These are phyloP conservation scores for Ormyrus rosae DNA, from an alignment of 2,888 invertebrate genomes.

Conservation along the genomic window DNA sequence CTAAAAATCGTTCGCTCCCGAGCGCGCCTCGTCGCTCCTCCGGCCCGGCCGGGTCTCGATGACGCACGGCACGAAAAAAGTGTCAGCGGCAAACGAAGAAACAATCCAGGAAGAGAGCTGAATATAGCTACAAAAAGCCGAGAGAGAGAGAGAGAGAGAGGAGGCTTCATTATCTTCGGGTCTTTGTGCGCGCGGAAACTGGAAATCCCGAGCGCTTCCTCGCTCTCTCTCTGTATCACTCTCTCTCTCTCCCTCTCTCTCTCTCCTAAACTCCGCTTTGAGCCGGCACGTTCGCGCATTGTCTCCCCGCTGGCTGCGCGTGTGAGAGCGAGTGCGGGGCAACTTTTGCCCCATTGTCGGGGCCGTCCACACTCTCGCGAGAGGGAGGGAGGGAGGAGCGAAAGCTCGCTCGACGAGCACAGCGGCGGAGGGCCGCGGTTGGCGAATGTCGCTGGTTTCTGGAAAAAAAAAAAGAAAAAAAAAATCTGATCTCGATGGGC, in stretches of 20 bases:
- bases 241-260: background rate
- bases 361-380: too few species aligned
- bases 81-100: background rate
- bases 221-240: conserved; percentile 14
- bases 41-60: background rate
- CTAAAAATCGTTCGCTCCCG: too few species aligned
- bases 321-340: conserved; percentile 43
- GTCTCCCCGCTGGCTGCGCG: conserved; percentile 41
- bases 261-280: conserved; percentile 57
- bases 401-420: conserved; percentile 43
- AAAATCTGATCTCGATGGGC: too few species aligned
- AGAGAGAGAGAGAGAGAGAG: background rate
- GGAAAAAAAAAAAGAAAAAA: too few species aligned
- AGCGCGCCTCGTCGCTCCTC: too few species aligned
- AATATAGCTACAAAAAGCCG: background rate
- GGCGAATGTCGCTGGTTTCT: background rate
- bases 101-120: background rate
- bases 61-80: background rate
- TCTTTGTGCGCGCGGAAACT: conserved; percentile 57
- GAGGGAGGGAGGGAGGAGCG: background rate
- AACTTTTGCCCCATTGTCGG: conserved; percentile 55
- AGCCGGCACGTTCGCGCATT: conserved; percentile 62
- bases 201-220: conserved; percentile 55
- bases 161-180: conserved; percentile 52
- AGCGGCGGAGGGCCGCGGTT: background rate